Base-by-base conservation (phyloP, 1,140 invertebrate genomes). In the Dufourea novaeangliae region DNA sequence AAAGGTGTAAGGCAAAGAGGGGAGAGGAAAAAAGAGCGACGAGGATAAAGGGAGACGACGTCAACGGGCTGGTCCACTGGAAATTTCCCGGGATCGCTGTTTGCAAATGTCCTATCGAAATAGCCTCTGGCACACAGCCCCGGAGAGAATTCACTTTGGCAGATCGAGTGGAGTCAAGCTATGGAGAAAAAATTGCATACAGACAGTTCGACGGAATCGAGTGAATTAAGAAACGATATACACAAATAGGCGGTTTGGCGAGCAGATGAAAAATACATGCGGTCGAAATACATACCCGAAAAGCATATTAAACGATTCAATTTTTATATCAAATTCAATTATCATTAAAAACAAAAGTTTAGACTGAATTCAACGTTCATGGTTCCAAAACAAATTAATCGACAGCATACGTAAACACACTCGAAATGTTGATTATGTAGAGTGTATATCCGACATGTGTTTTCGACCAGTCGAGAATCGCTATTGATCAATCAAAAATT, bases 91-190 rank as follows among this genome's bases (percentile, higher is more conserved):
- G 57, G 29, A 17, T 76, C 54, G 69, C 62, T 52, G 69, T 83
- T 83, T 70, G 75, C 69, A 73, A 83, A 78, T 69, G 57, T 50
- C 20, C 64, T 32, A 52, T 11, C 44, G 64, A 73, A 82, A 82
- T 82, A 82, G 82, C 63, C 74, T 27, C 34, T 46, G 80, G 68
- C 57, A 39, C 32, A 27, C 29, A 57, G 27, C 22, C 32, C 72
- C 66, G 29, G 25, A 52, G 44, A 83, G 64, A 83, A 83, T 79
- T 79, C 67, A 34, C 67, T 63, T 71, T 59, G 44, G 54, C 32
- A 52, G n/a, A 59, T 63, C 59, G 70, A 83, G 56, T 52, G 52
- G 34, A 34, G 37, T 37, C 52, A 37, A 50, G 59, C 54, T 34
- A 25, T 27, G 29, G 32, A n/a, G n/a, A 61, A 78, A 83, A 76